phyloP scores from a whole-genome alignment of 23 tunicate genomes.

The Aplidium turbinatum region DNA sequence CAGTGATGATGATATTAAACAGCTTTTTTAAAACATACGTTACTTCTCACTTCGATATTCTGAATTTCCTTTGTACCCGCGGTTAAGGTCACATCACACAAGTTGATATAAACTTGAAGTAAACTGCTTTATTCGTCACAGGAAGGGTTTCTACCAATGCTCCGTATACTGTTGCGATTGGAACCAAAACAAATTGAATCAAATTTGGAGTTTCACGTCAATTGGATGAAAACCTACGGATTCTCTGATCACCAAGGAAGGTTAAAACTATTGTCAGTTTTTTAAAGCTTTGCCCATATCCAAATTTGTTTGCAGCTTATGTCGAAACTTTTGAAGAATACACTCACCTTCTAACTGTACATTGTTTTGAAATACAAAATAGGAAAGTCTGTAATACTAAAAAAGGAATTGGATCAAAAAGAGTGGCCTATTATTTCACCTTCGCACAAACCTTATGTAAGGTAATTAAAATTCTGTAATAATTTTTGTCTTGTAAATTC shows the following conservation, averaged over 20 bases:
- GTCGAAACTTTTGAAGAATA: neutral
- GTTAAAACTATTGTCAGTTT: slow-evolving; percentile 1
- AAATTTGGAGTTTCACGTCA: slow-evolving; percentile 65
- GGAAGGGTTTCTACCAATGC: slow-evolving; percentile 76
- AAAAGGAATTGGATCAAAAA: no score
- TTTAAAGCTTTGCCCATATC: neutral
- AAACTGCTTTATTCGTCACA: neutral
- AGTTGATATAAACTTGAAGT: neutral
- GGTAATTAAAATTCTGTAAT: neutral
- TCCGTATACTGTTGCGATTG: slow-evolving; percentile 77
- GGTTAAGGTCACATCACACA: no score
- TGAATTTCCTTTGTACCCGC: no score
- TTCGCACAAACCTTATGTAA: neutral
- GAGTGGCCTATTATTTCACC: no score
- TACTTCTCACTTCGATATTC: neutral
- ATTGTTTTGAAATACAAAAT: no score
- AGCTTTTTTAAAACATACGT: neutral
- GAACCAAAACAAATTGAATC: slow-evolving; percentile 72
- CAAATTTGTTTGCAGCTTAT: neutral
- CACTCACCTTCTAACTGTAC: no score
- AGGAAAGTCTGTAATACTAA: no score
- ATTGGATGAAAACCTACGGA: slow-evolving; percentile 74
- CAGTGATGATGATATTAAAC: no score
- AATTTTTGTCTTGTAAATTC: slow-evolving; percentile 4
- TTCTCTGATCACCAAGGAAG: slow-evolving; percentile 86